Conservation (phyloP, 2,797 vertebrate genomes). For the Peromyscus eremicus region DNA sequence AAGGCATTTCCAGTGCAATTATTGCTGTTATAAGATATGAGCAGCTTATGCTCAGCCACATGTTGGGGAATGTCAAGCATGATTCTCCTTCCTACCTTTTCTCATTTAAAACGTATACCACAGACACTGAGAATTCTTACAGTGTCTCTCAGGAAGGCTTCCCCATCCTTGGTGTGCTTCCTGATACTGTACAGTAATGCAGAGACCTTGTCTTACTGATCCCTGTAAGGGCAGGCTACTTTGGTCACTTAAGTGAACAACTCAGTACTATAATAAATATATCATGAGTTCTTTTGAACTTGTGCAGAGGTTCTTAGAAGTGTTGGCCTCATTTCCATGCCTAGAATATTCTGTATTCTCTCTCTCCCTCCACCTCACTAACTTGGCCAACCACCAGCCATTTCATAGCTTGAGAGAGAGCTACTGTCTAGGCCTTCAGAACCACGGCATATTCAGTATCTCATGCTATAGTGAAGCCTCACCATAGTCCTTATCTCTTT, state of each 20-base stretch:
- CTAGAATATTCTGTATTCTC: background rate
- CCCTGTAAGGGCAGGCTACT: background rate
- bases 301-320: background rate
- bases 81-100: background rate
- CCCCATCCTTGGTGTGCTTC: background rate
- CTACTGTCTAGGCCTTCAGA: background rate
- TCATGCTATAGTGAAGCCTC: background rate
- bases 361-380: background rate
- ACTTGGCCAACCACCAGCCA: background rate
- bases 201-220: background rate
- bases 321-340: background rate
- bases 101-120: background rate
- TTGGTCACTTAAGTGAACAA: background rate
- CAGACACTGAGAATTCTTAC: background rate
- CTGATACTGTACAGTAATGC: background rate
- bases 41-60: background rate
- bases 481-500: slow-evolving; percentile 28
- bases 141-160: background rate
- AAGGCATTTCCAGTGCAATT: background rate
- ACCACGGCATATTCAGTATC: background rate
- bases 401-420: background rate
- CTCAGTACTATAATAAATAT: background rate
- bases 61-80: background rate
- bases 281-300: background rate
- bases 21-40: background rate